These are phyloP conservation scores for Chlorops oryzae DNA, from an alignment of 1,140 invertebrate species.

Conservation along the genomic window DNA sequence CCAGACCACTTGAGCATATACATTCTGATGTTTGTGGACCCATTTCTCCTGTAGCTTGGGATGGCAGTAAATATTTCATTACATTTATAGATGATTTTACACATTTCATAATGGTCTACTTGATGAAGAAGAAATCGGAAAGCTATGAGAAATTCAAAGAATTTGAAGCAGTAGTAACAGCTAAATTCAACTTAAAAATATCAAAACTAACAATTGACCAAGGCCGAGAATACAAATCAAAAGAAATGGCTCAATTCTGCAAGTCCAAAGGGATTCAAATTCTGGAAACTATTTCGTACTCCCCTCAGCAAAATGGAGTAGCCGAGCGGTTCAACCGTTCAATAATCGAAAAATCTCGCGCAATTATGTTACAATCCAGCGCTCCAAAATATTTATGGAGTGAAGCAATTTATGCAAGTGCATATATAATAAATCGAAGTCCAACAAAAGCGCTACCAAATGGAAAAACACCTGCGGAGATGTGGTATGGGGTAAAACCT, in stretches of 20 bases:
- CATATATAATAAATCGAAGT: conserved; percentile 30
- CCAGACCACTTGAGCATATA: conserved; percentile 26
- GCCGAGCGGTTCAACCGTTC: conserved; percentile 31
- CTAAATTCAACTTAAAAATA: conserved; percentile 1
- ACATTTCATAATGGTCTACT: conserved; percentile 25
- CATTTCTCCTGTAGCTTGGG: conserved; percentile 26
- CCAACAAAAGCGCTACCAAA: conserved; percentile 10
- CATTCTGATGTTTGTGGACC: conserved; percentile 43
- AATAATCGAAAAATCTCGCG: conserved; percentile 25
- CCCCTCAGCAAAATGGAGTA: conserved; percentile 37
- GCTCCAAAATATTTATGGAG: conserved; percentile 29
- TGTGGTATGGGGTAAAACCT: conserved; percentile 30
- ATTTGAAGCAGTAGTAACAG: too few species aligned
- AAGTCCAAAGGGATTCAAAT: conserved; percentile 17
- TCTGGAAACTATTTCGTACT: conserved; percentile 25
- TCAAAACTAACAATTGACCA: conserved; percentile 24
- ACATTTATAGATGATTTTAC: conserved; percentile 45
- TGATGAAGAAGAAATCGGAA: conserved; percentile 3
- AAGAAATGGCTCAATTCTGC: conserved; percentile 1
- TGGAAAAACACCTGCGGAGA: conserved; percentile 28
- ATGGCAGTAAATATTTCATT: conserved; percentile 41
- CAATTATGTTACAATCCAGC: conserved; percentile 15
- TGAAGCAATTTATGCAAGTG: conserved; percentile 24
- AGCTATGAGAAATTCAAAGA: conserved; percentile 1
- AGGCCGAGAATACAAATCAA: conserved; percentile 28